Evolutionary conservation across 1,140 invertebrate genomes (phyloP).

Genomic region (Melipona quadrifasciata): DNA sequence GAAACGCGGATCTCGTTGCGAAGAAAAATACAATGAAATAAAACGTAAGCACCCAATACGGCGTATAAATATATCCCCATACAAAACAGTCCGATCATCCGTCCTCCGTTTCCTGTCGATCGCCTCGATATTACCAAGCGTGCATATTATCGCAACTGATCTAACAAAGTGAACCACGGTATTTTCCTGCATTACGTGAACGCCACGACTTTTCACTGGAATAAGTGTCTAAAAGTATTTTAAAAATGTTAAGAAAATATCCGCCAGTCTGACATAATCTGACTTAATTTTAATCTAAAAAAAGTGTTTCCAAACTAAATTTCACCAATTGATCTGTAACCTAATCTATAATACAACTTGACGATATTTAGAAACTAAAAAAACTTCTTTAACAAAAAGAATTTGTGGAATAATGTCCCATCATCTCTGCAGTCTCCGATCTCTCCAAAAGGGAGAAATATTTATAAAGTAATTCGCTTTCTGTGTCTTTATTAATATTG

Average conservation of each 20-base stretch:
- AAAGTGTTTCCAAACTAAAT: too few species aligned
- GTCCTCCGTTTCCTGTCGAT: constrained; percentile 38
- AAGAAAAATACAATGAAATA: background rate
- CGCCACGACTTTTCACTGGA: background rate
- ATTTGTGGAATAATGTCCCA: too few species aligned
- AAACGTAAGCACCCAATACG: background rate
- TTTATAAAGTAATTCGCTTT: background rate
- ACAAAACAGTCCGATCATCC: constrained; percentile 25
- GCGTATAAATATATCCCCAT: constrained; percentile 12
- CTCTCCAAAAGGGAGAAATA: background rate
- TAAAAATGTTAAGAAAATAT: too few species aligned
- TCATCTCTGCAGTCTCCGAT: too few species aligned
- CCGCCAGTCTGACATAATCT: too few species aligned
- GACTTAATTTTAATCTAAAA: too few species aligned
- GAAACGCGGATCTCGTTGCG: background rate
- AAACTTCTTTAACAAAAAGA: too few species aligned
- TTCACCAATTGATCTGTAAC: too few species aligned
- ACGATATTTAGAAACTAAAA: too few species aligned
- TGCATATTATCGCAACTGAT: constrained; percentile 49
- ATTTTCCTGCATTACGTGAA: constrained; percentile 46
- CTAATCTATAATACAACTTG: too few species aligned
- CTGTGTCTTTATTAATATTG: background rate
- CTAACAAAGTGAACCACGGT: constrained; percentile 32
- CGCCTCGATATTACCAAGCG: constrained; percentile 54
- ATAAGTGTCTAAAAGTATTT: background rate